phyloP scores from a whole-genome alignment of 2,113 vertebrate species.

The Stercorarius parasiticus region DNA sequence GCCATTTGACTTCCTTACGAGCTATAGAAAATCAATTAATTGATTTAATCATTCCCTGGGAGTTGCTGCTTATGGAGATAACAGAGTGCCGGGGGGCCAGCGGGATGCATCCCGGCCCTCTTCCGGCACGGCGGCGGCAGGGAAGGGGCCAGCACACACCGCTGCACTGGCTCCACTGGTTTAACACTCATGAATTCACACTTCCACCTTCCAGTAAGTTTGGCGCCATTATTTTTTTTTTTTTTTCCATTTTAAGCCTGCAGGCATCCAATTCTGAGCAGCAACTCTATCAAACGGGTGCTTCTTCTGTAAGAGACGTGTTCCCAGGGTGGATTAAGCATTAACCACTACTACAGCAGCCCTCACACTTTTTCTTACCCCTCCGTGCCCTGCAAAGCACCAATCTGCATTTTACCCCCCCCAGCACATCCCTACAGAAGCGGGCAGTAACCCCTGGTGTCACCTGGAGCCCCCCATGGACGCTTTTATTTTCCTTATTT shows the following conservation, averaged over 20 bases:
- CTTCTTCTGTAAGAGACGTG: background rate
- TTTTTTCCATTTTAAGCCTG: background rate
- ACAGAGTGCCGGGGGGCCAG: background rate
- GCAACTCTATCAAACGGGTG: background rate
- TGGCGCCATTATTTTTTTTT: background rate
- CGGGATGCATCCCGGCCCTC: background rate
- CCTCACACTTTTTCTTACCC: background rate
- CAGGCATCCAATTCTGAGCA: background rate
- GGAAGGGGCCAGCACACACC: background rate
- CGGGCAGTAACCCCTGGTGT: background rate
- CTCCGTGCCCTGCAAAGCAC: background rate
- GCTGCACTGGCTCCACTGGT: background rate
- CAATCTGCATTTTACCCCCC: background rate
- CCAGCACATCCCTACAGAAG: background rate
- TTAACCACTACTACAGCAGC: background rate
- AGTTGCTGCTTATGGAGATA: background rate
- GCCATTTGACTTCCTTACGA: constrained; percentile 43
- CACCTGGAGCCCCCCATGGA: accelerated
- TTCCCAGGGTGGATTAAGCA: background rate
- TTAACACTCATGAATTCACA: background rate
- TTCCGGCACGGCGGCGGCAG: accelerated
- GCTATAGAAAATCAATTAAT: constrained; percentile 68
- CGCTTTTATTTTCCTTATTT: background rate
- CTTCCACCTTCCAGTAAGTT: background rate
- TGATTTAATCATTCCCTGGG: constrained; percentile 51